phyloP scores from a whole-genome alignment of 2,797 vertebrate genomes.

The Phalloptychus januarius region DNA sequence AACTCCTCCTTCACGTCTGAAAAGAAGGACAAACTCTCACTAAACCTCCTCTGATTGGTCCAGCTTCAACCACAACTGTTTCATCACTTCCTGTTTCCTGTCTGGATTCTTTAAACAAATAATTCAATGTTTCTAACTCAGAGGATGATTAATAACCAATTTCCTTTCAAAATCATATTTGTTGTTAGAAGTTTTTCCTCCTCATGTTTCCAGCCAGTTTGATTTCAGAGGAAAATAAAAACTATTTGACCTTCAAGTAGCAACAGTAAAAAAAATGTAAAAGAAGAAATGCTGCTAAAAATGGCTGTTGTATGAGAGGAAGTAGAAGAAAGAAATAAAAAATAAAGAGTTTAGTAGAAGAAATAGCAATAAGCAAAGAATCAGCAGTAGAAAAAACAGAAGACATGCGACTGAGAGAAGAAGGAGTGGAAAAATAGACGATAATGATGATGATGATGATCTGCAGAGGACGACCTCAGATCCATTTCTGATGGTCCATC shows the following conservation, averaged over 20 bases:
- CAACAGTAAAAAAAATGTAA: too few species aligned
- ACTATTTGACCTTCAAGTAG: too few species aligned
- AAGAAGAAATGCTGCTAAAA: too few species aligned
- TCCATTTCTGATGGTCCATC: not conserved
- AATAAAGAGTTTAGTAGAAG: too few species aligned
- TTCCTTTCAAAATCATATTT: not conserved
- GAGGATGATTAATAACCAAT: not conserved
- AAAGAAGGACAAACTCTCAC: conserved; percentile 12
- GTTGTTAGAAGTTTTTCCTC: not conserved
- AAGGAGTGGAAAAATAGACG: too few species aligned
- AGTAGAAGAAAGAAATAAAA: too few species aligned
- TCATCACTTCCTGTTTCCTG: not conserved
- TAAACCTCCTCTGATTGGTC: not conserved
- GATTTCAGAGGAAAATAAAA: not conserved
- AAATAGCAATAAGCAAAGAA: too few species aligned
- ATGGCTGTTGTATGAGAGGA: too few species aligned
- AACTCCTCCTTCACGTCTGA: conserved; percentile 83
- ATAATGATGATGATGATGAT: too few species aligned
- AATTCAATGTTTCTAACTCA: not conserved
- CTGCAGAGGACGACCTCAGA: not conserved
- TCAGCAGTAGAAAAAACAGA: too few species aligned
- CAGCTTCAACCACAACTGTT: not conserved
- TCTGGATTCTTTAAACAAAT: not conserved
- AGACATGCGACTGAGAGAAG: too few species aligned
- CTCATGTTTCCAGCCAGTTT: not conserved